These are phyloP conservation scores for Verasper variegatus DNA, from an alignment of 2,113 vertebrate genomes.

Conservation along the genomic window DNA sequence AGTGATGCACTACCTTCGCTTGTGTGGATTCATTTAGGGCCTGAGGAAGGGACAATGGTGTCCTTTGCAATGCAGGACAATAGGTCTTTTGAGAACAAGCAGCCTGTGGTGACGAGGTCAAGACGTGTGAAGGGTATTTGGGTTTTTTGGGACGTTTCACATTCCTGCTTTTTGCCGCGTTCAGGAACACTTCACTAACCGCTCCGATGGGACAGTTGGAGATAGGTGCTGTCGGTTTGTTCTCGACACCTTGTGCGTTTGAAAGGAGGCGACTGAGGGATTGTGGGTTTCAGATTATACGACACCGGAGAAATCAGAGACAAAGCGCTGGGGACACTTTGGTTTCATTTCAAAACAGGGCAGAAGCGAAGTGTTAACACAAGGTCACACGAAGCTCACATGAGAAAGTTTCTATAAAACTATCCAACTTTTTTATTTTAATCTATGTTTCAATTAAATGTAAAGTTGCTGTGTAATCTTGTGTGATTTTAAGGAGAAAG, in stretches of 20 bases:
- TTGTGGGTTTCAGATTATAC: slow-evolving; percentile 17
- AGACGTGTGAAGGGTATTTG: slow-evolving; percentile 33
- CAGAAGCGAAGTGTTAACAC: slow-evolving; percentile 1
- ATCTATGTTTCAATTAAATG: not conserved
- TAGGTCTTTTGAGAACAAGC: slow-evolving; percentile 63
- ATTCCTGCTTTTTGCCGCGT: slow-evolving; percentile 21
- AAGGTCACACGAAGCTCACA: not conserved
- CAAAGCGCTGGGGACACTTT: slow-evolving; percentile 16
- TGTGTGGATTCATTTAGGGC: slow-evolving; percentile 38
- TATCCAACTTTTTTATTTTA: slow-evolving; percentile 4
- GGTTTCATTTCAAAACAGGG: slow-evolving; percentile 13
- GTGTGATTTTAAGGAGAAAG: not conserved
- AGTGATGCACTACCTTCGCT: slow-evolving; percentile 57
- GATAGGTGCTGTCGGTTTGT: slow-evolving; percentile 31
- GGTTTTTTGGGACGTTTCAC: slow-evolving; percentile 9
- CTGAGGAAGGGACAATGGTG: slow-evolving; percentile 61
- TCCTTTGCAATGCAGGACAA: slow-evolving; percentile 65
- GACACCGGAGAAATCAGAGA: slow-evolving; percentile 36
- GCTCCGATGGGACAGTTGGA: slow-evolving; percentile 15
- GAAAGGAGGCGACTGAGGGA: slow-evolving; percentile 37
- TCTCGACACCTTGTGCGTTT: slow-evolving; percentile 3
- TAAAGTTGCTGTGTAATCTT: not conserved
- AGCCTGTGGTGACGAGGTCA: slow-evolving; percentile 31
- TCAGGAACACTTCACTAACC: slow-evolving; percentile 26
- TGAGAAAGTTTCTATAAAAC: slow-evolving; percentile 3